These are phyloP conservation scores for Nomia melanderi DNA, from an alignment of 1,140 invertebrate genomes.

Conservation along the genomic window DNA sequence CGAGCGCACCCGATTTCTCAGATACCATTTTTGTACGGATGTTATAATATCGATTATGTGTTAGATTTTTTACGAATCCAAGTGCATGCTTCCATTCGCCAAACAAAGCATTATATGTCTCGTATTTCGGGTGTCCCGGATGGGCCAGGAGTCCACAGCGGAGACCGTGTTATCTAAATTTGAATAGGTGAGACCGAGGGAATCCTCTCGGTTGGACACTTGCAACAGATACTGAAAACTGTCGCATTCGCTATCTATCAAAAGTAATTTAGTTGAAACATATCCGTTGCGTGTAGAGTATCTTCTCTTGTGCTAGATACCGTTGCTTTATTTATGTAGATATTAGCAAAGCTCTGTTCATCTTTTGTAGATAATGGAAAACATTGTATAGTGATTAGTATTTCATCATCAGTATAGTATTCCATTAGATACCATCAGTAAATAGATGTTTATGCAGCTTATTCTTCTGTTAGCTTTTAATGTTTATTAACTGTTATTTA, in stretches of 20 bases:
- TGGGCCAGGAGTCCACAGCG: conserved; percentile 67
- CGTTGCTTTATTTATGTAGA: background rate
- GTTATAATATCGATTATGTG: conserved; percentile 60
- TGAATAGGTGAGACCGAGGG: conserved; percentile 75
- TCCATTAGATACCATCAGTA: background rate
- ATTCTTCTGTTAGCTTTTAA: background rate
- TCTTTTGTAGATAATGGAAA: background rate
- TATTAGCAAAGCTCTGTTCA: background rate
- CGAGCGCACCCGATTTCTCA: background rate
- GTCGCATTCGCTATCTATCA: background rate
- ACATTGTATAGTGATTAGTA: background rate
- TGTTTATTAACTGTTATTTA: background rate
- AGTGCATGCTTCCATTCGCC: conserved; percentile 72
- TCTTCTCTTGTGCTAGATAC: background rate
- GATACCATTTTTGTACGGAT: conserved; percentile 27
- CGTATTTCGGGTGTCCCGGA: conserved; percentile 73
- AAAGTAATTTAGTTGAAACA: conserved; percentile 34
- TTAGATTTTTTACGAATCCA: conserved; percentile 71
- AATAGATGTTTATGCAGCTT: background rate
- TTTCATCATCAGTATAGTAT: background rate
- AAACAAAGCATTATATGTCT: conserved; percentile 74
- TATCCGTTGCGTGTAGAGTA: background rate
- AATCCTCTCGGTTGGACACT: conserved; percentile 61
- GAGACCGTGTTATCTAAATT: conserved; percentile 70
- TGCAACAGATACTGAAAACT: conserved; percentile 28